phyloP scores from a whole-genome alignment of 2,888 invertebrate species.

The Yponomeuta evonymella region DNA sequence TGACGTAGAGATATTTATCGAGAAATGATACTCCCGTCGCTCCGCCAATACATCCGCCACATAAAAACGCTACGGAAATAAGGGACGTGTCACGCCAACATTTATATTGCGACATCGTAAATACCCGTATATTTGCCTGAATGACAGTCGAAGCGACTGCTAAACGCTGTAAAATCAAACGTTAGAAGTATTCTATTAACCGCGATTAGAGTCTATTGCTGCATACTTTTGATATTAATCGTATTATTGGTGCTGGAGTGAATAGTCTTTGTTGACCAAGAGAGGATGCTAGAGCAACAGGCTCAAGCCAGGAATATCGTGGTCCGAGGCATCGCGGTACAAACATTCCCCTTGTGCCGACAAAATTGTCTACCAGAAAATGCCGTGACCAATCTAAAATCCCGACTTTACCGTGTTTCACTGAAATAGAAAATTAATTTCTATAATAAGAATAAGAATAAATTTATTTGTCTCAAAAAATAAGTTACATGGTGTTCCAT shows the following conservation, averaged over 20 bases:
- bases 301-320: constrained; percentile 64
- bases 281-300: constrained; percentile 43
- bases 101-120: constrained; percentile 11
- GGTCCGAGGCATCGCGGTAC: constrained; percentile 64
- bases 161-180: not conserved
- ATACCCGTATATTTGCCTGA: constrained; percentile 7
- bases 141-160: not conserved
- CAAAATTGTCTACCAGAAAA: not conserved
- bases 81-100: constrained; percentile 28
- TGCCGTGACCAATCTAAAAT: not conserved
- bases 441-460: too few relatives aligned
- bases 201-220: not conserved
- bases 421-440: not conserved
- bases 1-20: constrained; percentile 18
- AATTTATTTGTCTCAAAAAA: too few relatives aligned
- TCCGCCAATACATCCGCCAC: constrained; percentile 25
- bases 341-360: constrained; percentile 25
- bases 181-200: not conserved
- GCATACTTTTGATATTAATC: not conserved
- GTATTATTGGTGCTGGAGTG: not conserved
- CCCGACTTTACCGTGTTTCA: not conserved
- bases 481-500: too few relatives aligned
- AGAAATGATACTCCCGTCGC: constrained; percentile 27
- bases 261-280: not conserved
- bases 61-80: constrained; percentile 31